Evolutionary conservation across 2,113 vertebrate genomes (phyloP).

Genomic region (Phalacrocorax brasilianus): DNA sequence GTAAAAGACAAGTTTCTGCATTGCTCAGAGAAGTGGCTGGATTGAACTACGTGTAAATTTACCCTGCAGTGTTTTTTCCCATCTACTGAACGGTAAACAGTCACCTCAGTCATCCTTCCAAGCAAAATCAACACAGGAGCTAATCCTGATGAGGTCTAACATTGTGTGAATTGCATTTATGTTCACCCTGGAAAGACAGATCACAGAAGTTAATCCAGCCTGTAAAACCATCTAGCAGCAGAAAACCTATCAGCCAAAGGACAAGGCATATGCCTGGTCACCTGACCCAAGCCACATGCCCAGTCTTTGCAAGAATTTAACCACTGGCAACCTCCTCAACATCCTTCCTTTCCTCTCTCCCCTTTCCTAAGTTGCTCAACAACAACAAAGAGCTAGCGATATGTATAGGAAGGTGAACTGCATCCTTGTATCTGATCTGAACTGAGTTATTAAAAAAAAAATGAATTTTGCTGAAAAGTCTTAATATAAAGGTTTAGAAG

Average conservation of each 20-base stretch:
- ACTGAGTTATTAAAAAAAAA: neutral
- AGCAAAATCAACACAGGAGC: neutral
- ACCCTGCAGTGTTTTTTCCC: neutral
- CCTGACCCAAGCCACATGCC: neutral
- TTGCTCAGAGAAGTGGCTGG: neutral
- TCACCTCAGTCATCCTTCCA: neutral
- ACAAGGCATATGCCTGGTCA: neutral
- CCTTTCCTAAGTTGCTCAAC: neutral
- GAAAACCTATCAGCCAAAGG: neutral
- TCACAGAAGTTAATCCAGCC: conserved; percentile 31
- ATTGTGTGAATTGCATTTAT: neutral
- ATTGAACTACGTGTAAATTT: neutral
- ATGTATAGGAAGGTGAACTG: neutral
- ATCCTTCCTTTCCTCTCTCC: neutral
- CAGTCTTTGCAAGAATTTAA: neutral
- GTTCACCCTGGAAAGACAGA: neutral
- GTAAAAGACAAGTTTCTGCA: neutral
- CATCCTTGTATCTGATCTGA: accelerated
- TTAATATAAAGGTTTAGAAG: neutral
- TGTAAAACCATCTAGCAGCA: conserved; percentile 7
- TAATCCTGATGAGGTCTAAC: conserved; percentile 21
- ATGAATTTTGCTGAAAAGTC: neutral
- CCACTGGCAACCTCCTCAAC: neutral
- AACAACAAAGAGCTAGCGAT: neutral
- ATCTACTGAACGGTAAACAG: neutral